A percentile compares a stretch with the other conserved stretches of the same genome.
Conservation (phyloP, 2,888 invertebrate species). For the Oxyteleia sp. region DNA sequence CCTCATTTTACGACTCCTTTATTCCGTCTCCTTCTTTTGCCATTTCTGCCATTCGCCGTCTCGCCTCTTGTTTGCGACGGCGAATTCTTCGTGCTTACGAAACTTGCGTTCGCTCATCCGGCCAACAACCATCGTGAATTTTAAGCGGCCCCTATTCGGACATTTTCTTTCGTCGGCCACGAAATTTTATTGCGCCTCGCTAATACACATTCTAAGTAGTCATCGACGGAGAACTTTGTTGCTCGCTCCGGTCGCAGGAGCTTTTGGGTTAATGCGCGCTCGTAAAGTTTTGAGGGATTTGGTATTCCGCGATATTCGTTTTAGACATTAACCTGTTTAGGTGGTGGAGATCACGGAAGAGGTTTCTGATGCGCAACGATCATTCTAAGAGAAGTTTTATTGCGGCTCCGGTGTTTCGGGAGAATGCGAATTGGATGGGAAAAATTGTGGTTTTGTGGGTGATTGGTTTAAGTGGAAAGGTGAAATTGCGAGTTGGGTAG, state of each 20-base stretch:
- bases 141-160: slow-evolving; percentile 28
- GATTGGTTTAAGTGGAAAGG: neutral
- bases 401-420: neutral
- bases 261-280: slow-evolving; percentile 52
- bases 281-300: slow-evolving; percentile 45
- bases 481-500: neutral
- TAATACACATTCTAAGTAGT: slow-evolving; percentile 66
- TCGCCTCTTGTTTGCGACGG: slow-evolving; percentile 33
- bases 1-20: slow-evolving; percentile 46
- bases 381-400: slow-evolving; percentile 13
- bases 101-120: slow-evolving; percentile 51
- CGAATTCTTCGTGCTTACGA: slow-evolving; percentile 57
- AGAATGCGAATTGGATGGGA: neutral
- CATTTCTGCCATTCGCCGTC: neutral
- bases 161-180: slow-evolving; percentile 35
- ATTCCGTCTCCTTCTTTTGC: neutral
- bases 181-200: slow-evolving; percentile 59
- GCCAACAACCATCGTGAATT: slow-evolving; percentile 42
- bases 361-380: slow-evolving; percentile 13
- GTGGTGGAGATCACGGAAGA: neutral
- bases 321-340: slow-evolving; percentile 23
- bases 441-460: neutral
- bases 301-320: slow-evolving; percentile 33
- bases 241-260: slow-evolving; percentile 16
- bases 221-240: slow-evolving; percentile 41